A percentile compares a stretch with the other conserved stretches of the same genome.
phyloP scores from a whole-genome alignment of 2,888 invertebrate species.

The Podotricha telesiphe region DNA sequence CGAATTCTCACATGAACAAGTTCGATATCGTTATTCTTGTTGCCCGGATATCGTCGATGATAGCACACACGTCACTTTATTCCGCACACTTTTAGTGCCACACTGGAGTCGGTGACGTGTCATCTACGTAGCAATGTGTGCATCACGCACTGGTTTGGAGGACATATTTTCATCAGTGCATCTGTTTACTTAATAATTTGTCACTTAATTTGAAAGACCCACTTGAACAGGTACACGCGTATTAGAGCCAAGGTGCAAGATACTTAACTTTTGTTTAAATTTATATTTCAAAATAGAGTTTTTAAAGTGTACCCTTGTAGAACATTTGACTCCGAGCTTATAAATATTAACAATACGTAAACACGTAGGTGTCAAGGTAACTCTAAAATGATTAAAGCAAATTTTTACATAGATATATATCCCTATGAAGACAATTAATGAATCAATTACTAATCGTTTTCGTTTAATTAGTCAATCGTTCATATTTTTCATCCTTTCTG shows the following conservation, averaged over 20 bases:
- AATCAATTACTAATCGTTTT: too few species aligned
- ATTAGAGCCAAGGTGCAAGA: constrained; percentile 45
- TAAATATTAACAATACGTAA: constrained; percentile 1
- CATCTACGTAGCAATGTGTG: constrained; percentile 42
- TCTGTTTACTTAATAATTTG: constrained; percentile 62
- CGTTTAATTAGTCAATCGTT: too few species aligned
- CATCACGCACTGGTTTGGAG: constrained; percentile 50
- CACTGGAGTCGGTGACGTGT: constrained; percentile 19
- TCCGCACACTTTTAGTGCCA: background rate
- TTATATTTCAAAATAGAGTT: constrained; percentile 37
- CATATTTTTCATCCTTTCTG: too few species aligned
- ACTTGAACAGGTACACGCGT: constrained; percentile 33
- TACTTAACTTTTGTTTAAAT: constrained; percentile 32
- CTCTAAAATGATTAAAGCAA: background rate
- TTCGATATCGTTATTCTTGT: constrained; percentile 64
- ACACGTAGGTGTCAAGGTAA: background rate
- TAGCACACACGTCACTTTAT: constrained; percentile 44
- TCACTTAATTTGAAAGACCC: constrained; percentile 55
- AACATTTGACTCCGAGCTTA: constrained; percentile 25
- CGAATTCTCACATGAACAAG: constrained; percentile 66
- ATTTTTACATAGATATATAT: background rate
- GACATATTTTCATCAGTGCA: constrained; percentile 53
- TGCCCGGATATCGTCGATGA: constrained; percentile 14
- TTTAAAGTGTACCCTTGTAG: constrained; percentile 25
- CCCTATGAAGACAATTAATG: too few species aligned